A percentile compares a stretch with the other conserved stretches of the same genome.
Conservation (phyloP, 1,140 invertebrate species). For the Paraescarpia echinospica region DNA sequence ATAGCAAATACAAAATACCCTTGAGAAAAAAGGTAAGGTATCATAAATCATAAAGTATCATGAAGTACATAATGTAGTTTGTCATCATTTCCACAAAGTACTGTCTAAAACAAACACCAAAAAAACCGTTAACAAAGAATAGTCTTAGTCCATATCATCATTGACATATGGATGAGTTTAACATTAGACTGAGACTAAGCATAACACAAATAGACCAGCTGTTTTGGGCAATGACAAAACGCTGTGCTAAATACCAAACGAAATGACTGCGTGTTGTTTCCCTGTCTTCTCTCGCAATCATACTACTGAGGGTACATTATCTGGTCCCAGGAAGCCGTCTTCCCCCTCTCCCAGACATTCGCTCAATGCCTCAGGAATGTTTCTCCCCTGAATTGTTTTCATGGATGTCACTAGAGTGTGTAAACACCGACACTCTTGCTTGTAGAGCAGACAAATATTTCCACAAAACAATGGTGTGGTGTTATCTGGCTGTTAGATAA, state of each 20-base stretch:
- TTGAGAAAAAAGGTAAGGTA: not conserved
- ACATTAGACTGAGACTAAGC: not conserved
- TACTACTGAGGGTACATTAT: not conserved
- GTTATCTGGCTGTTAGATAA: not conserved
- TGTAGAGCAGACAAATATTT: not conserved
- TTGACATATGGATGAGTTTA: not conserved
- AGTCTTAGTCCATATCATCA: not conserved
- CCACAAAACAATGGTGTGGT: not conserved
- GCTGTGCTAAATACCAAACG: not conserved
- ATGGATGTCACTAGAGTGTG: not conserved
- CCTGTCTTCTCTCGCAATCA: not conserved
- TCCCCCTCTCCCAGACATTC: not conserved
- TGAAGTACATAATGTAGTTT: not conserved
- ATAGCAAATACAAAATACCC: not conserved
- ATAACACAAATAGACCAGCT: not conserved
- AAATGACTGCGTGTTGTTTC: not conserved
- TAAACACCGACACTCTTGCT: not conserved
- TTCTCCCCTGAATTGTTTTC: not conserved
- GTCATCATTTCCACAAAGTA: not conserved
- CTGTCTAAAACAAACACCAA: not conserved
- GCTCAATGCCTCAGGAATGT: not conserved
- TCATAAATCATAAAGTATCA: not conserved
- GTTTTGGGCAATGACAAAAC: not conserved
- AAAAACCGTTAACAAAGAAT: not conserved
- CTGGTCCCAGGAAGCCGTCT: not conserved